A percentile compares a stretch with the other conserved stretches of the same genome.
Evolutionary conservation across 30 jellyfish, hydroid and myxozoan genomes (phyloP).

Genomic region (Hydractinia symbiolongicarpus): DNA sequence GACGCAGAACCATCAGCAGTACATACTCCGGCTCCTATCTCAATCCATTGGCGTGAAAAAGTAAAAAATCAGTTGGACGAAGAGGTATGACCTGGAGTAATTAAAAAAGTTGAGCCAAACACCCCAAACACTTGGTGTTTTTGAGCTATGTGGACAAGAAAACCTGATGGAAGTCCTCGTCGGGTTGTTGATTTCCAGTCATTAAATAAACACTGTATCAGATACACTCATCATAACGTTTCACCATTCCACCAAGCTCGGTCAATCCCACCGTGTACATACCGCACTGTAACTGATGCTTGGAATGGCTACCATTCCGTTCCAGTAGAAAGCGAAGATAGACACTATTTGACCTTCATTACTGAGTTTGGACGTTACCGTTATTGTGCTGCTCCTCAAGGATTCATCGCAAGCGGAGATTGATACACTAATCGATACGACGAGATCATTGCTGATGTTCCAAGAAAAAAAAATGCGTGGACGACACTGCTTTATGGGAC

Average conservation of each 20-base stretch:
- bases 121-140: slow-evolving; percentile 6
- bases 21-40: slow-evolving; percentile 1
- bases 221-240: too few relatives aligned
- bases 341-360: too few relatives aligned
- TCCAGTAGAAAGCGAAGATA: too few relatives aligned
- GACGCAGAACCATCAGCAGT: too few relatives aligned
- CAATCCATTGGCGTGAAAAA: background rate
- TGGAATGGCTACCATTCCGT: too few relatives aligned
- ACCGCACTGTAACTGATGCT: too few relatives aligned
- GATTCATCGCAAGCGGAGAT: slow-evolving; percentile 61
- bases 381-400: slow-evolving; percentile 43
- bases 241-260: too few relatives aligned
- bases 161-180: too few relatives aligned
- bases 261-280: too few relatives aligned
- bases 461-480: slow-evolving; percentile 29
- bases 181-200: too few relatives aligned
- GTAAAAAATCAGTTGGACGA: slow-evolving; percentile 4
- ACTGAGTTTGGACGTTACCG: slow-evolving; percentile 65
- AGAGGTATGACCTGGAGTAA: slow-evolving; percentile 1
- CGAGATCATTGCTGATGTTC: slow-evolving; percentile 25
- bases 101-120: slow-evolving; percentile 1
- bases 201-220: too few relatives aligned
- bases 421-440: slow-evolving; percentile 48
- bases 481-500: slow-evolving; percentile 45
- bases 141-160: slow-evolving; percentile 8